A percentile compares a stretch with the other conserved stretches of the same genome.
Conservation (phyloP, 2,113 vertebrate genomes). For the Cochlearius cochlearius region DNA sequence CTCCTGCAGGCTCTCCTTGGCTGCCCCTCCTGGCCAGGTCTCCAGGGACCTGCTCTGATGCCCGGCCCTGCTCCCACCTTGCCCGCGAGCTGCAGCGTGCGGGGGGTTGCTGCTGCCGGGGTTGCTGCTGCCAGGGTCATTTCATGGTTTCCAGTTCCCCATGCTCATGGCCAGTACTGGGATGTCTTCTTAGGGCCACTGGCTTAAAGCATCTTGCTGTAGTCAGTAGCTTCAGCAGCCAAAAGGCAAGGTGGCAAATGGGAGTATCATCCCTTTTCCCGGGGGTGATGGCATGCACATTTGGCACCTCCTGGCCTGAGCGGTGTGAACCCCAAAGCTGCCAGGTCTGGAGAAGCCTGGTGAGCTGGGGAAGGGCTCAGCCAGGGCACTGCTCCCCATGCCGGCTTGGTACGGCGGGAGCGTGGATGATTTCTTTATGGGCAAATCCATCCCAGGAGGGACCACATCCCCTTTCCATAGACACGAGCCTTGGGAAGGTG, state of each 20-base stretch:
- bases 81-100: fast-evolving
- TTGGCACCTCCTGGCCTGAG: background rate
- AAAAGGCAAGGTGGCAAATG: background rate
- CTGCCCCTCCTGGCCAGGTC: background rate
- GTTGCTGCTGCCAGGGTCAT: background rate
- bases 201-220: background rate
- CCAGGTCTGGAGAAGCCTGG: background rate
- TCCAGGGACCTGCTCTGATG: background rate
- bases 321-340: fast-evolving
- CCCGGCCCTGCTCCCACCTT: background rate
- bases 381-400: fast-evolving
- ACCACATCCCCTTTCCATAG: background rate
- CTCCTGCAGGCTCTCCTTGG: background rate
- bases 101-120: fast-evolving
- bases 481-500: background rate
- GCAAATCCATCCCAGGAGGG: background rate
- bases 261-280: background rate
- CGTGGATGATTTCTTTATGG: background rate
- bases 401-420: fast-evolving
- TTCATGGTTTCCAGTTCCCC: background rate
- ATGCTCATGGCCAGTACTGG: background rate
- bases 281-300: background rate
- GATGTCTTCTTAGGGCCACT: background rate
- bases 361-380: background rate
- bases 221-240: background rate